Percentiles rank a stretch among this genome's conserved stretches.
phyloP scores from a whole-genome alignment of 1,140 invertebrate genomes.

The Lucilia sericata region DNA sequence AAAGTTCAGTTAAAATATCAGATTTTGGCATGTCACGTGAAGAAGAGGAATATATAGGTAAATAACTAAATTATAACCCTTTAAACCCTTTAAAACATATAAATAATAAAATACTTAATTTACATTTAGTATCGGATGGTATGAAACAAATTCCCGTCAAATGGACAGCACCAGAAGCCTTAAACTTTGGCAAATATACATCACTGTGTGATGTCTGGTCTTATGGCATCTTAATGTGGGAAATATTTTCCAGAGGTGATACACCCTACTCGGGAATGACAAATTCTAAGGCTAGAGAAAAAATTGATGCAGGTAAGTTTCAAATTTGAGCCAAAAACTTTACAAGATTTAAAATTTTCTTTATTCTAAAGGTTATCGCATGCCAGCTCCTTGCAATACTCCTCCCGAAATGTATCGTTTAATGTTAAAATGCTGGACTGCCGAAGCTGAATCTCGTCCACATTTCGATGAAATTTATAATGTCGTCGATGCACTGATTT shows the following conservation, averaged over 20 bases:
- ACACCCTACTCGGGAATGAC: slow-evolving; percentile 95
- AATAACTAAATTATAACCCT: background rate
- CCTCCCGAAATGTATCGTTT: slow-evolving; percentile 90
- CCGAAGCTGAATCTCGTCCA: slow-evolving; percentile 89
- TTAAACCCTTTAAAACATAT: background rate
- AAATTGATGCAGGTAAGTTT: slow-evolving; percentile 86
- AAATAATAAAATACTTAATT: background rate
- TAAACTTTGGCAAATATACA: slow-evolving; percentile 97
- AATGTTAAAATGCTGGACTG: slow-evolving; percentile 95
- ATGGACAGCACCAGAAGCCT: slow-evolving; percentile 96
- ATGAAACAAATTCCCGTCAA: slow-evolving; percentile 99
- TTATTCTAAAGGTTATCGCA: slow-evolving; percentile 81
- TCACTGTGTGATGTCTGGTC: slow-evolving; percentile 98
- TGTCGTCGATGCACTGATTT: slow-evolving; percentile 64
- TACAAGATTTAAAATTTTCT: background rate
- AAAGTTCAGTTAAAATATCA: slow-evolving; percentile 94
- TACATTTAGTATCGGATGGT: slow-evolving; percentile 83
- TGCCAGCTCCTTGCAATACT: slow-evolving; percentile 89
- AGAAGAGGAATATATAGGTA: slow-evolving; percentile 91
- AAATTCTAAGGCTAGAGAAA: slow-evolving; percentile 88
- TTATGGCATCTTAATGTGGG: slow-evolving; percentile 96
- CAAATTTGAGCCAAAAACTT: no score
- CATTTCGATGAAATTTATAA: slow-evolving; percentile 90
- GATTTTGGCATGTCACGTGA: slow-evolving; percentile 99
- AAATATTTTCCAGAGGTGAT: slow-evolving; percentile 93